Evolutionary conservation across 2,113 vertebrate genomes (phyloP).

Genomic region (Phrynosoma platyrhinos): DNA sequence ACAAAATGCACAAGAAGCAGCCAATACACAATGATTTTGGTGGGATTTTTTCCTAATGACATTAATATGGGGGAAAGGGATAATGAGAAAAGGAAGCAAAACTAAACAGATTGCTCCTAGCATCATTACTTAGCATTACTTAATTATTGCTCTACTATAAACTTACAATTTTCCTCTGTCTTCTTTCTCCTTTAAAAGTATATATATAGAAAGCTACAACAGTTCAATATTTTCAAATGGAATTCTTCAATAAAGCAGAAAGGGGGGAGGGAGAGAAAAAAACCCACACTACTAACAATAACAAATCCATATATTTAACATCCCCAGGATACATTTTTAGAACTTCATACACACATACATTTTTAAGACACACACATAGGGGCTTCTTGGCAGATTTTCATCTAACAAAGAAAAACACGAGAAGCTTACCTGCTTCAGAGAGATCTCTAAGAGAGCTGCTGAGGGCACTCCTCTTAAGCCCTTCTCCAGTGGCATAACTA

Average conservation of each 20-base stretch:
- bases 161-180: conserved; percentile 62
- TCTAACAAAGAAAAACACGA: background rate
- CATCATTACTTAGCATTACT: conserved; percentile 31
- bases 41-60: conserved; percentile 31
- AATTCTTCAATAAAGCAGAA: conserved; percentile 36
- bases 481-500: conserved; percentile 92
- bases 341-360: background rate
- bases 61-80: conserved; percentile 29
- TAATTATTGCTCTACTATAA: background rate
- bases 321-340: background rate
- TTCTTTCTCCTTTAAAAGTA: conserved; percentile 59
- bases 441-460: conserved; percentile 97
- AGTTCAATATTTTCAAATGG: conserved; percentile 45
- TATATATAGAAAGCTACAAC: conserved; percentile 60
- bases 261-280: conserved; percentile 14
- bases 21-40: conserved; percentile 51
- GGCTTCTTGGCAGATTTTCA: background rate
- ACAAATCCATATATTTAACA: background rate
- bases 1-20: conserved; percentile 63
- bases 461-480: conserved; percentile 93
- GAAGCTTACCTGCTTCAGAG: conserved; percentile 92
- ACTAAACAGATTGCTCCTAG: conserved; percentile 42
- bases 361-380: accelerated
- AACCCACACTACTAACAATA: conserved; percentile 1
- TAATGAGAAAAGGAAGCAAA: conserved; percentile 35